phyloP scores from a whole-genome alignment of 2,888 invertebrate genomes.

The Monopis laevigella region DNA sequence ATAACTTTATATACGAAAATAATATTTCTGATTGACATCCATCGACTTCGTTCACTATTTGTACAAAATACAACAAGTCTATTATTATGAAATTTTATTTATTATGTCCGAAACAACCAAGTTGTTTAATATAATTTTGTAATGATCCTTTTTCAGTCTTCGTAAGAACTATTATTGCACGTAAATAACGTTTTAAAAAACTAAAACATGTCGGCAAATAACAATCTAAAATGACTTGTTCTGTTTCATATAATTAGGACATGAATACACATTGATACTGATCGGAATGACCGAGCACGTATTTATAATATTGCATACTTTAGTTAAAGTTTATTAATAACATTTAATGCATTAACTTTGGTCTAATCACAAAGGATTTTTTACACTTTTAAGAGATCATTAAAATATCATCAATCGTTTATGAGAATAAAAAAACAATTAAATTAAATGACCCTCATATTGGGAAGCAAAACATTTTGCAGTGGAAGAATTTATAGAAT shows the following conservation, averaged over 20 bases:
- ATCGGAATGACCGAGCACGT: too few species aligned
- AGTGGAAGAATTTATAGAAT: too few species aligned
- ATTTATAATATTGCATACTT: background rate
- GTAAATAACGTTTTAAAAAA: background rate
- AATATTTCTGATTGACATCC: too few species aligned
- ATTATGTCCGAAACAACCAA: conserved; percentile 1
- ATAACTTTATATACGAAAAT: too few species aligned
- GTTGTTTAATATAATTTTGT: conserved; percentile 4
- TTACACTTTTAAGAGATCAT: conserved; percentile 8
- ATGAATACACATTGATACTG: background rate
- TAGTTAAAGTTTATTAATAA: conserved; percentile 1
- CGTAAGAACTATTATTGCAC: conserved; percentile 9
- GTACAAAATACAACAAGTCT: too few species aligned
- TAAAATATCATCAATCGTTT: conserved; percentile 9
- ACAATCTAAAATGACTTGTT: background rate
- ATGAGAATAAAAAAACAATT: conserved; percentile 2
- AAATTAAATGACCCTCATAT: too few species aligned
- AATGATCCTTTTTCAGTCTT: conserved; percentile 3
- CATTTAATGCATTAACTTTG: conserved; percentile 12
- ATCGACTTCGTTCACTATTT: too few species aligned
- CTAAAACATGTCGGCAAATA: background rate
- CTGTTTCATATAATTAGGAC: background rate
- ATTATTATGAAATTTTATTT: too few species aligned
- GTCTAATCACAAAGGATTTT: conserved; percentile 12
- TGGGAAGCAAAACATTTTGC: too few species aligned